Base-by-base conservation (phyloP, 2,797 vertebrate species). In the Lacerta agilis region DNA sequence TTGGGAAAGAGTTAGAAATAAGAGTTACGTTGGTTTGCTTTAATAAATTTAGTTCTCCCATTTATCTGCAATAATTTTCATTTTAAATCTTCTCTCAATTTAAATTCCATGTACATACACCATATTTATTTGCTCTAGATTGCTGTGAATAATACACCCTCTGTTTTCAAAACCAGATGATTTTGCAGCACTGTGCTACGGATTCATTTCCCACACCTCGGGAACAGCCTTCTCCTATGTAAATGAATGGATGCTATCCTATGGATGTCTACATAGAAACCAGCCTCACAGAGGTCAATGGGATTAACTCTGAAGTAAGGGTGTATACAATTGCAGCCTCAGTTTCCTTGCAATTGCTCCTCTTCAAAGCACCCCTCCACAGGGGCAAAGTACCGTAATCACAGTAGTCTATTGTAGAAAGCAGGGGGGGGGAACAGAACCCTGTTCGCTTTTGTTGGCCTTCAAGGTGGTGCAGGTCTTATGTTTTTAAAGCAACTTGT, bases 1-100 rank as follows among this genome's bases (percentile, higher is more conserved):
- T 67, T 67, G 58, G 25, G 76, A 29, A 89, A 29, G 82, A 89
- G 85, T 90, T 91, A 77, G 25, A 80, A 49, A 79, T 45, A 89
- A 67, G 20, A n/a, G 76, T n/a, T 76, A 66, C 7, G 58, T 71
- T 80, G 67, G 41, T 38, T 86, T 72, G 77, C 45, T 66, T 69
- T 38, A 79, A 72, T 69, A 86, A 61, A 61, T 20, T 61, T 61
- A 61, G 5, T 83, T 29, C 36, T 45, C 67, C 75, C 55, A 41
- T 41, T 85, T 13, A 38, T 87, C 29, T 86, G 82, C 55, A 89
- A 88, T 5, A 1, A 0, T 80, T 91, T 86, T 82, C 72, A 87
- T 76, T 92, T 80, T 8, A 72, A 36, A 80, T 58, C 29, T 64
- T 79, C 33, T 38, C 45, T 55, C 17, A 23, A 55, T 79, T 67